Conservation (phyloP, 2,113 vertebrate species). For the Datnioides undecimradiatus region DNA sequence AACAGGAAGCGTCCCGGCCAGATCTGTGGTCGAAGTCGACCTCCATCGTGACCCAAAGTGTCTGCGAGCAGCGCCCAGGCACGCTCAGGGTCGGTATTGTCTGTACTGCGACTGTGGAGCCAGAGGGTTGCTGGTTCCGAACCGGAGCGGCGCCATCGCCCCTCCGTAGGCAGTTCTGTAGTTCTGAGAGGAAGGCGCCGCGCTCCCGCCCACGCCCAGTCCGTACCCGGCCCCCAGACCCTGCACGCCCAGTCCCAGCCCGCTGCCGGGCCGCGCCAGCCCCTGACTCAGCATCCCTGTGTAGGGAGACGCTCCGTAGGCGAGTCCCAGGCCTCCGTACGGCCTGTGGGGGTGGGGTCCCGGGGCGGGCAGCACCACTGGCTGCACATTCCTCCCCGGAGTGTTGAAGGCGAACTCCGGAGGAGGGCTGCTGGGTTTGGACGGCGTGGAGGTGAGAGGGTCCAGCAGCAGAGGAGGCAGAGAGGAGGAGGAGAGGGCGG, state of each 20-base stretch:
- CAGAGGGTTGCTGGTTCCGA: slow-evolving; percentile 79
- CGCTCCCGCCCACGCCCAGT: no score
- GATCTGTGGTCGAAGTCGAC: neutral
- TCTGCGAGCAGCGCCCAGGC: neutral
- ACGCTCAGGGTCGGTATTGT: slow-evolving; percentile 86
- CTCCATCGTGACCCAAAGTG: neutral
- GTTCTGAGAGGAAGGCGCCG: slow-evolving; percentile 79
- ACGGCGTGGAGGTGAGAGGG: slow-evolving; percentile 92
- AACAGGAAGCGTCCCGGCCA: no score
- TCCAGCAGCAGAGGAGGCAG: slow-evolving; percentile 79
- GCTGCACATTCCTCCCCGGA: slow-evolving; percentile 89
- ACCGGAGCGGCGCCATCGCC: slow-evolving; percentile 81
- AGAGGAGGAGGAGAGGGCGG: slow-evolving; percentile 71
- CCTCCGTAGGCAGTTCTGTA: slow-evolving; percentile 89
- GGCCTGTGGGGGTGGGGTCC: slow-evolving; percentile 84
- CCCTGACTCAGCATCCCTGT: slow-evolving; percentile 84
- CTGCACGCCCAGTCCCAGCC: slow-evolving; percentile 62
- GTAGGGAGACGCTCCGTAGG: slow-evolving; percentile 86
- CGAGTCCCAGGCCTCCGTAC: slow-evolving; percentile 84
- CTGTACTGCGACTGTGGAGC: slow-evolving; percentile 78
- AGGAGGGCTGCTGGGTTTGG: slow-evolving; percentile 91
- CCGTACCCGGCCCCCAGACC: slow-evolving; percentile 61
- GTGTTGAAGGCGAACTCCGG: slow-evolving; percentile 96
- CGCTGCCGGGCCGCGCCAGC: slow-evolving; percentile 73
- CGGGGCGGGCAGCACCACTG: slow-evolving; percentile 86